These are phyloP conservation scores for Enteromius viviparus DNA, from an alignment of 2,797 vertebrate genomes.

Conservation along the genomic window DNA sequence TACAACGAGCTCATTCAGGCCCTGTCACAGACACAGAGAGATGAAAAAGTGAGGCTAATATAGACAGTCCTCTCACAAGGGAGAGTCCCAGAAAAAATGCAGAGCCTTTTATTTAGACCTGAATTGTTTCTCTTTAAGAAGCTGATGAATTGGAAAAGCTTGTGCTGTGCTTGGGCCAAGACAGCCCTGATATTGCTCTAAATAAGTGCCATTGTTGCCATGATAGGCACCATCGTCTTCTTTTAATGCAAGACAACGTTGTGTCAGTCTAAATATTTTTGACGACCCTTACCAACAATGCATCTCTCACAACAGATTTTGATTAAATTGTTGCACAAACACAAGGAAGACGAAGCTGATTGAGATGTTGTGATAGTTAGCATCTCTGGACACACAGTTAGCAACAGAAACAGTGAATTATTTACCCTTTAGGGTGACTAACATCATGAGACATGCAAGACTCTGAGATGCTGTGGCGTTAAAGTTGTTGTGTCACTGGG, in stretches of 20 bases:
- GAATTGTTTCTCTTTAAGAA: slow-evolving; percentile 38
- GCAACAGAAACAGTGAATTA: neutral
- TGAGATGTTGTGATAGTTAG: slow-evolving; percentile 3
- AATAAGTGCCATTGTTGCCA: slow-evolving; percentile 26
- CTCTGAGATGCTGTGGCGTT: neutral
- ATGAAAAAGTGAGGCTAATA: slow-evolving; percentile 56
- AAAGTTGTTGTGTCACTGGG: slow-evolving; percentile 2
- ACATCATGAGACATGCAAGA: neutral
- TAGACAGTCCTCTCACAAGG: slow-evolving; percentile 46
- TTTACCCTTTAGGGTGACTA: neutral
- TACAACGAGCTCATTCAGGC: slow-evolving; percentile 61
- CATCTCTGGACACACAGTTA: neutral
- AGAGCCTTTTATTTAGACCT: slow-evolving; percentile 25
- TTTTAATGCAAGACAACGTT: neutral
- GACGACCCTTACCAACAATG: neutral
- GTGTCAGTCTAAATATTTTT: neutral
- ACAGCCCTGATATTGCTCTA: slow-evolving; percentile 19
- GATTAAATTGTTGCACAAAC: neutral
- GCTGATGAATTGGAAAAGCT: slow-evolving; percentile 28
- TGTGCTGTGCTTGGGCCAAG: slow-evolving; percentile 14
- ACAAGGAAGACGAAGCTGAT: neutral
- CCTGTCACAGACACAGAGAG: slow-evolving; percentile 55
- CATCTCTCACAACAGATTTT: neutral
- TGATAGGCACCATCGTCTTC: neutral
- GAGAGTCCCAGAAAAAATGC: slow-evolving; percentile 14